Evolutionary conservation across 2,888 invertebrate species (phyloP).

Genomic region (Chelonus formosanus): DNA sequence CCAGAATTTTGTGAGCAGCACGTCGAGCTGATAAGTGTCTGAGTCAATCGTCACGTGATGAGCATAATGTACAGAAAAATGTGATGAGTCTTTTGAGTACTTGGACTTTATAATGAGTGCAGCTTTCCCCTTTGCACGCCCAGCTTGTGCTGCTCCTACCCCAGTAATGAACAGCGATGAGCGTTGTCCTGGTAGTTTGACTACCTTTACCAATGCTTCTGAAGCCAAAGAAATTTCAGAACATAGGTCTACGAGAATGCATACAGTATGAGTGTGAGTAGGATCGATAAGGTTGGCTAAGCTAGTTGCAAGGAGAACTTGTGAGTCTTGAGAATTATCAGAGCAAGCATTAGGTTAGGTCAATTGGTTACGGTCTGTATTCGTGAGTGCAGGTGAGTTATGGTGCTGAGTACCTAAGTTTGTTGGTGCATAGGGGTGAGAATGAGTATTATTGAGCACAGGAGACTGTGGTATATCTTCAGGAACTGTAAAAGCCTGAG

Average conservation of each 20-base stretch:
- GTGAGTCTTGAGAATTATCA: background rate
- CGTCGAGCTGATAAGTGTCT: background rate
- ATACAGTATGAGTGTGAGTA: background rate
- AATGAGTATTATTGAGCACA: too few species aligned
- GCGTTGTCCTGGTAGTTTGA: background rate
- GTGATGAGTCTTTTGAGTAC: background rate
- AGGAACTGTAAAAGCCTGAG: too few species aligned
- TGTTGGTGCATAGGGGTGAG: too few species aligned
- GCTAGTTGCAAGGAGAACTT: conserved; percentile 1
- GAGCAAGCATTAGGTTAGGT: background rate
- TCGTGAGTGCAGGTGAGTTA: too few species aligned
- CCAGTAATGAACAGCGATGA: too few species aligned
- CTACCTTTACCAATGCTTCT: too few species aligned
- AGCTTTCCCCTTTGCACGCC: too few species aligned
- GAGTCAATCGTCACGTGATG: background rate
- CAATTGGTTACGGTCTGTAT: too few species aligned
- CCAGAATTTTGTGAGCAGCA: conserved; percentile 17
- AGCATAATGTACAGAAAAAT: background rate
- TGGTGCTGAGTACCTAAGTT: too few species aligned
- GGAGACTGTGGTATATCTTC: too few species aligned
- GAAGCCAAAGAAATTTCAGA: conserved; percentile 1
- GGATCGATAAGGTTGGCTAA: background rate
- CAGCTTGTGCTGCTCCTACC: too few species aligned
- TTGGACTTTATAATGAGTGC: too few species aligned
- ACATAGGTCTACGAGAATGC: conserved; percentile 1